These are phyloP conservation scores for Ctenosaura bakeri DNA, from an alignment of 2,797 vertebrate species.

Conservation along the genomic window DNA sequence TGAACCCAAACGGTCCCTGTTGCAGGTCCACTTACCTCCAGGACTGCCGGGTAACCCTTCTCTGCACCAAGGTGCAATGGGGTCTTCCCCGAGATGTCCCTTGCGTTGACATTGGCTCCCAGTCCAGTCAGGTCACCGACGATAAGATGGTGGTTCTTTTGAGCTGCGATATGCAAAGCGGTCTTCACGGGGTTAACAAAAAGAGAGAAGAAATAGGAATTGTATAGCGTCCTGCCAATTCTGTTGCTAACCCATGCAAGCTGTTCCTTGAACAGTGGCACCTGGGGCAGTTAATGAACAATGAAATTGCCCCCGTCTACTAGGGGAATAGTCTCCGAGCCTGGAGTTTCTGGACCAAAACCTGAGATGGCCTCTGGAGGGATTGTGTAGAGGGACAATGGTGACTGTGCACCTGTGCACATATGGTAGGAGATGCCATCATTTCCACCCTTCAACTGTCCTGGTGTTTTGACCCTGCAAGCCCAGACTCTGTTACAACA, in stretches of 20 bases:
- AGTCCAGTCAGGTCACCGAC: conserved; percentile 85
- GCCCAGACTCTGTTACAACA: not conserved
- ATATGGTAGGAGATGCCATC: not conserved
- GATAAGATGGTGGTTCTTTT: conserved; percentile 88
- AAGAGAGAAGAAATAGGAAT: not conserved
- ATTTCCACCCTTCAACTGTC: not conserved
- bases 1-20: rapidly evolving
- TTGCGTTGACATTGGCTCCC: conserved; percentile 83
- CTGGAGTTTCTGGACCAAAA: too few species aligned
- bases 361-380: not conserved
- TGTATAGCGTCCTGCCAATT: not conserved
- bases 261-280: not conserved
- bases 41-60: conserved; percentile 83
- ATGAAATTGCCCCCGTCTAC: too few species aligned
- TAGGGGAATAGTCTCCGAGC: too few species aligned
- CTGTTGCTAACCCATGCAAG: not conserved
- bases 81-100: conserved; percentile 83
- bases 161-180: conserved; percentile 87
- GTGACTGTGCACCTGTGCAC: not conserved
- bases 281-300: not conserved
- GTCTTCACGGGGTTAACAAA: conserved; percentile 77
- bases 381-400: not conserved
- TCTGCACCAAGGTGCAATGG: conserved; percentile 88
- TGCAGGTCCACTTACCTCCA: conserved; percentile 78
- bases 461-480: not conserved